phyloP scores from a whole-genome alignment of 2,113 vertebrate genomes.

The Varanus salvator region DNA sequence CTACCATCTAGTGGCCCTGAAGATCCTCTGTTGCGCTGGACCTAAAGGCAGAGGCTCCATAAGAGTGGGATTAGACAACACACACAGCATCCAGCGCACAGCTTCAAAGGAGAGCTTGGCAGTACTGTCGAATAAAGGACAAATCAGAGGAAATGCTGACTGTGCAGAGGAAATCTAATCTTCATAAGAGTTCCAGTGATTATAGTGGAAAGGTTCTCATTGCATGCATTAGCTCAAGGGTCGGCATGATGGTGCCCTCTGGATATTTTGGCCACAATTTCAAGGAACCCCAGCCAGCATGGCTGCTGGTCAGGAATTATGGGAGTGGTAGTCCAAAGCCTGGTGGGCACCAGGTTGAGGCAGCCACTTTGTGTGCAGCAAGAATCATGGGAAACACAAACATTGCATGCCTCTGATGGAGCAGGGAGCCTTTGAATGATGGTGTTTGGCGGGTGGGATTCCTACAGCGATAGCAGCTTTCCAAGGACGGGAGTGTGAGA shows the following conservation, averaged over 20 bases:
- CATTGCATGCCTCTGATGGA: not conserved
- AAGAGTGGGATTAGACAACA: not conserved
- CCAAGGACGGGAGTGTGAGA: not conserved
- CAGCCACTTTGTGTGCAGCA: not conserved
- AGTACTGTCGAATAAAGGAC: not conserved
- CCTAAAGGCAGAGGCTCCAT: not conserved
- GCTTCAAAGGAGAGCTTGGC: not conserved
- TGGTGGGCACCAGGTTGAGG: not conserved
- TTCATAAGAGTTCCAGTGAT: not conserved
- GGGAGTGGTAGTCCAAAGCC: not conserved
- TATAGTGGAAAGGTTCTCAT: not conserved
- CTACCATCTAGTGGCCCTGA: constrained; percentile 21
- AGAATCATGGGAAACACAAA: not conserved
- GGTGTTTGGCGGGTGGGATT: not conserved
- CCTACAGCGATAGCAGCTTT: no score
- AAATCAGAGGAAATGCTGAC: not conserved
- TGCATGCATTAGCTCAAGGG: not conserved
- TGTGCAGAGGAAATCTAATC: not conserved
- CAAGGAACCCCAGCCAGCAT: no score
- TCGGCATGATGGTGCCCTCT: no score
- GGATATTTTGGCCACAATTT: no score
- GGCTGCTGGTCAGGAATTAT: no score
- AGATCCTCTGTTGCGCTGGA: not conserved
- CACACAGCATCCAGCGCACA: not conserved
- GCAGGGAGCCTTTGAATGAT: not conserved